phyloP scores from a whole-genome alignment of 1,140 invertebrate genomes.

The Drosophila ogumai region DNA sequence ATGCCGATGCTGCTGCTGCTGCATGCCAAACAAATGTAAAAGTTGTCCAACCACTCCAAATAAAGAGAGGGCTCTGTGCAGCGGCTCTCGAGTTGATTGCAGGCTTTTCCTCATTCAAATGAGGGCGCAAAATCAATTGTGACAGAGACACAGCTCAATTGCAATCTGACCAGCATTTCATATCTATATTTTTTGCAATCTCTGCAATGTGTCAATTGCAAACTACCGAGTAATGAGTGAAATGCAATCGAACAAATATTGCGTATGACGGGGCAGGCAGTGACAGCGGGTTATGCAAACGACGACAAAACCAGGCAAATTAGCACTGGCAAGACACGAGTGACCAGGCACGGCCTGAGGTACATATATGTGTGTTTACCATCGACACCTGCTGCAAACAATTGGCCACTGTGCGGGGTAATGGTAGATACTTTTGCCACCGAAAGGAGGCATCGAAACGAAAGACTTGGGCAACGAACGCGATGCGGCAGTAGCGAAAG shows the following conservation, averaged over 20 bases:
- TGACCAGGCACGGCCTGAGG: constrained; percentile 32
- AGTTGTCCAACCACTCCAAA: constrained; percentile 69
- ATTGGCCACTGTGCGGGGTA: constrained; percentile 31
- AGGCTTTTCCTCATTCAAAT: constrained; percentile 58
- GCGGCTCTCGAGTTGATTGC: constrained; percentile 38
- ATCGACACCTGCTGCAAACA: constrained; percentile 27
- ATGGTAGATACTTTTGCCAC: constrained; percentile 27
- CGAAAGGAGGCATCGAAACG: constrained; percentile 41
- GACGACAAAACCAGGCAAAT: constrained; percentile 50
- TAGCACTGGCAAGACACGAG: constrained; percentile 47
- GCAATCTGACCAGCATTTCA: constrained; percentile 44
- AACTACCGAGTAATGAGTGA: constrained; percentile 61
- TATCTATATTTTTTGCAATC: constrained; percentile 43
- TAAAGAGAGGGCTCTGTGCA: constrained; percentile 59
- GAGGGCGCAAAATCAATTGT: constrained; percentile 28
- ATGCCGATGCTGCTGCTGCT: constrained; percentile 13
- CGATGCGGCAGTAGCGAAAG: constrained; percentile 28
- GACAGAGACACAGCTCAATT: constrained; percentile 27
- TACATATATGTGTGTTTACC: constrained; percentile 20
- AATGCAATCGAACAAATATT: constrained; percentile 78
- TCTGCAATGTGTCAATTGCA: constrained; percentile 64
- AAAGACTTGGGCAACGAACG: constrained; percentile 80
- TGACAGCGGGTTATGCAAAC: constrained; percentile 65
- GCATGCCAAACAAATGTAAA: constrained; percentile 64
- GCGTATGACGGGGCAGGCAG: constrained; percentile 42